Conservation (phyloP, 2,797 vertebrate genomes). For the Sciaenops ocellatus region DNA sequence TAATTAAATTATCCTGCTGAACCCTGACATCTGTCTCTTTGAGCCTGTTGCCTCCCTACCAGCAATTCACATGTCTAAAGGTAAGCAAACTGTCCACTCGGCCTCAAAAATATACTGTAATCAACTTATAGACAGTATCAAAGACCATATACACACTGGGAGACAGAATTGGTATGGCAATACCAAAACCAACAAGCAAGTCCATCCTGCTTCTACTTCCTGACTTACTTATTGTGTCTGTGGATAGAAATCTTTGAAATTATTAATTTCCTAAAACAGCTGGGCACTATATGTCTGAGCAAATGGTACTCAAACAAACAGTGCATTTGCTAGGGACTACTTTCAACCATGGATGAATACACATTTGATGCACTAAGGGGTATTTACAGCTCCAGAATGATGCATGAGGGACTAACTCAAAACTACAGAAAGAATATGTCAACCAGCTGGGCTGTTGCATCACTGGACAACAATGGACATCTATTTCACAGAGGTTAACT, state of each 20-base stretch:
- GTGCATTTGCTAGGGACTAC: background rate
- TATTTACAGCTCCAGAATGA: background rate
- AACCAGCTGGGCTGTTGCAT: background rate
- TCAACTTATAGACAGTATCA: background rate
- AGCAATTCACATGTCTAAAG: background rate
- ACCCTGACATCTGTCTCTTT: conserved; percentile 1
- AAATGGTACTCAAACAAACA: background rate
- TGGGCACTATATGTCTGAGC: background rate
- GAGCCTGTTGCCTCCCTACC: background rate
- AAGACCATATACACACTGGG: background rate
- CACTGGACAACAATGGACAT: background rate
- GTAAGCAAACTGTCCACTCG: background rate
- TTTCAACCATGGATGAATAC: background rate
- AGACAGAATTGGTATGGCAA: background rate
- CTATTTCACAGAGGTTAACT: background rate
- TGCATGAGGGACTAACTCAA: background rate
- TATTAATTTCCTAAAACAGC: background rate
- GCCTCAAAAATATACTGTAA: background rate
- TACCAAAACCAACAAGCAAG: background rate
- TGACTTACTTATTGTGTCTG: background rate
- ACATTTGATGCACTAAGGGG: background rate
- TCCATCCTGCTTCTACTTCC: background rate
- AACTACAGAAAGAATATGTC: background rate
- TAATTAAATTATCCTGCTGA: background rate
- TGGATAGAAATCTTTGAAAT: background rate